Evolutionary conservation across 1,140 invertebrate genomes (phyloP).

Genomic region (Pseudomyrmex sp.): DNA sequence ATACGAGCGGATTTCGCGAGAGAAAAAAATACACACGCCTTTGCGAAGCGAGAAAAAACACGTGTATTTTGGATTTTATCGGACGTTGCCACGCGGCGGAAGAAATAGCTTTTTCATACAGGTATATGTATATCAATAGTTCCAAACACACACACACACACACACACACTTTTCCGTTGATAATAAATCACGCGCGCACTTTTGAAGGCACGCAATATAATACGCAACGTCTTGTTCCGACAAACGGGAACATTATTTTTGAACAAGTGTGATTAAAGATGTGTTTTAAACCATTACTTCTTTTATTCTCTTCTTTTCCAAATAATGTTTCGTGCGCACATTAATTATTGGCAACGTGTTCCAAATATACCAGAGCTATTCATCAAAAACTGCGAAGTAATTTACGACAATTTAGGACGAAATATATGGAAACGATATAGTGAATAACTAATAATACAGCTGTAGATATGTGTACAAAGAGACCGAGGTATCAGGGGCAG

Average conservation of each 20-base stretch:
- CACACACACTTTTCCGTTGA: conserved; percentile 45
- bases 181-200: conserved; percentile 39
- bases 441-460: conserved; percentile 16
- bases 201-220: neutral
- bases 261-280: neutral
- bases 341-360: neutral
- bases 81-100: conserved; percentile 22
- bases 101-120: conserved; percentile 49
- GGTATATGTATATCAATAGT: neutral
- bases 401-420: too few species aligned
- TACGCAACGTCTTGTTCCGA: neutral
- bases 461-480: neutral
- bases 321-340: neutral
- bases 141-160: conserved; percentile 27
- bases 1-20: conserved; percentile 50
- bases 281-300: too few species aligned
- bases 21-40: conserved; percentile 33
- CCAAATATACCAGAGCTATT: too few species aligned
- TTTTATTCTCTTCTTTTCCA: too few species aligned
- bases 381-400: too few species aligned
- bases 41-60: conserved; percentile 45
- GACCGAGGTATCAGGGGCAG: neutral
- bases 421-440: neutral
- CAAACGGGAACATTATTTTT: conserved; percentile 26
- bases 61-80: conserved; percentile 51